Conservation (phyloP, 2,797 vertebrate genomes). For the Amniataba percoides region DNA sequence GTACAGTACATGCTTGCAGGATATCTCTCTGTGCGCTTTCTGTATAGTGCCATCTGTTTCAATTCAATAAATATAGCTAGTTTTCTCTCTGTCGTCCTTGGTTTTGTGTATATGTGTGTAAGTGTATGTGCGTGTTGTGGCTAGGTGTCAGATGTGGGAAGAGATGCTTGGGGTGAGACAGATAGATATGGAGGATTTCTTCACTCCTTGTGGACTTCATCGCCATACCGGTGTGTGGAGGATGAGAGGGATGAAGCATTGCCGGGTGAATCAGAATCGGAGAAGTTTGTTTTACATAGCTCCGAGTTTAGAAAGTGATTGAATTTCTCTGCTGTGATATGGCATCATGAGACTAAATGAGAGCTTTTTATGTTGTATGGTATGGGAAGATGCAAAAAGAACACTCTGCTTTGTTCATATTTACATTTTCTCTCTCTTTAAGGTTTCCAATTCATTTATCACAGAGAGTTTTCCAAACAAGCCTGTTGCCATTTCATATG, state of each 20-base stretch:
- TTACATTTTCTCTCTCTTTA: constrained; percentile 4
- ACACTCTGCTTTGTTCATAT: background rate
- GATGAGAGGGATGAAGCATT: constrained; percentile 61
- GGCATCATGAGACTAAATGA: constrained; percentile 28
- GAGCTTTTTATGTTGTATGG: constrained; percentile 17
- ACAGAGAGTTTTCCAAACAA: constrained; percentile 14
- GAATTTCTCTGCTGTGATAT: constrained; percentile 13
- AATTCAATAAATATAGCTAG: constrained; percentile 56
- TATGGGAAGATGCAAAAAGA: constrained; percentile 1
- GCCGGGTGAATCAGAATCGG: constrained; percentile 56
- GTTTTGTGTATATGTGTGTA: constrained; percentile 40
- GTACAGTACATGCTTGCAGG: constrained; percentile 54
- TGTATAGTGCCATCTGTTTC: constrained; percentile 67
- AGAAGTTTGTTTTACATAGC: constrained; percentile 58
- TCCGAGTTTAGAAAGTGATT: constrained; percentile 41
- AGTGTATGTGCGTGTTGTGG: constrained; percentile 48
- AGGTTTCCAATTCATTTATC: constrained; percentile 3
- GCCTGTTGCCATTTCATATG: background rate
- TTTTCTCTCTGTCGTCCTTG: constrained; percentile 51
- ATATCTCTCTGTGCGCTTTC: constrained; percentile 53
- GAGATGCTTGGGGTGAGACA: constrained; percentile 71
- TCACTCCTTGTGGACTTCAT: constrained; percentile 63
- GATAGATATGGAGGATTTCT: constrained; percentile 58
- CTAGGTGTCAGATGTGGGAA: constrained; percentile 71
- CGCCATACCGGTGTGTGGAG: constrained; percentile 46